A percentile compares a stretch with the other conserved stretches of the same genome.
Conservation (phyloP, 2,888 invertebrate species). For the Eupithecia subumbrata region DNA sequence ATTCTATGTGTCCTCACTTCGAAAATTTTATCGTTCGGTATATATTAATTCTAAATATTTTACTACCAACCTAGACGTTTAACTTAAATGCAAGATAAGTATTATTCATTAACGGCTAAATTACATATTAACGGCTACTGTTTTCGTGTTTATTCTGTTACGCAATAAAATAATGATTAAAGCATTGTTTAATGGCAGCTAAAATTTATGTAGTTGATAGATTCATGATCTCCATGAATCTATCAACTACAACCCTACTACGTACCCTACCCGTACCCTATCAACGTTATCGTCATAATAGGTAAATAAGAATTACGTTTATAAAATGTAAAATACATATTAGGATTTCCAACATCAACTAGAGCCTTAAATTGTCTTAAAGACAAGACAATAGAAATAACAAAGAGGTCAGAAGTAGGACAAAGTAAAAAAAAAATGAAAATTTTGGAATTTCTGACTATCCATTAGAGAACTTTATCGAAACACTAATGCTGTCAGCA, state of each 20-base stretch:
- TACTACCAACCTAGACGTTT: neutral
- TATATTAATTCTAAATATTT: neutral
- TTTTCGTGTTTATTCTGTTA: conserved; percentile 50
- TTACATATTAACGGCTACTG: conserved; percentile 32
- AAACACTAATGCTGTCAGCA: conserved; percentile 27
- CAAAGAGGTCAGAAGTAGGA: conserved; percentile 14
- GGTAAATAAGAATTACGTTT: neutral
- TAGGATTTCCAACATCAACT: neutral
- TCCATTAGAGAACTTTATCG: conserved; percentile 30
- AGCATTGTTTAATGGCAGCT: conserved; percentile 47
- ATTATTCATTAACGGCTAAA: neutral
- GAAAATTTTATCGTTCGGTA: neutral
- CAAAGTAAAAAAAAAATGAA: conserved; percentile 7
- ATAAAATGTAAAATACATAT: neutral
- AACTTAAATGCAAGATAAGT: neutral
- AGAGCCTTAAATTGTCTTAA: neutral
- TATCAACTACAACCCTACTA: too few relatives aligned
- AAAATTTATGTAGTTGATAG: conserved; percentile 39
- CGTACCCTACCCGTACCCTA: too few relatives aligned
- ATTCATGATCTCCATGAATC: too few relatives aligned
- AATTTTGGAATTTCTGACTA: neutral
- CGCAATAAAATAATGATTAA: conserved; percentile 42
- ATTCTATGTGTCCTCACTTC: neutral
- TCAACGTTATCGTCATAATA: conserved; percentile 17
- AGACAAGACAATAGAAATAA: conserved; percentile 7